Conservation (phyloP, 2,888 invertebrate genomes). For the Crocallis elinguaria region DNA sequence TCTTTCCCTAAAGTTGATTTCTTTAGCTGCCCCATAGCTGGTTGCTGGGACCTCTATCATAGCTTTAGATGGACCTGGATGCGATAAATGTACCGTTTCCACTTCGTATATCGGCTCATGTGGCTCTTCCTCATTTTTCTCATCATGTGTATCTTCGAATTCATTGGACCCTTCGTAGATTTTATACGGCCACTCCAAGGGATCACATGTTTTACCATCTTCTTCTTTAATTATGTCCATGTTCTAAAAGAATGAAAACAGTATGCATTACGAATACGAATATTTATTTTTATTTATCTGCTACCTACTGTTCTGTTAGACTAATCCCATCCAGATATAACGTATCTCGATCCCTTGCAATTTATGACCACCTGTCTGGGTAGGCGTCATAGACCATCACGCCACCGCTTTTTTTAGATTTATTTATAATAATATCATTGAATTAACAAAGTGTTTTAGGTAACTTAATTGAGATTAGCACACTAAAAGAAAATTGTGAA, state of each 20-base stretch:
- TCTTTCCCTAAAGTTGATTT: neutral
- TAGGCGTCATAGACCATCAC: too few relatives aligned
- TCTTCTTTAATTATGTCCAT: neutral
- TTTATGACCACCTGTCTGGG: too few relatives aligned
- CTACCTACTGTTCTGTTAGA: too few relatives aligned
- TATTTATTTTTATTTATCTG: neutral
- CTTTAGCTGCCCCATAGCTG: neutral
- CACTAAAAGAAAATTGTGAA: too few relatives aligned
- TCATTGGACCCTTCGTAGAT: neutral
- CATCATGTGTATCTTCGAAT: neutral
- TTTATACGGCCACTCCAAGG: neutral
- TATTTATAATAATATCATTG: too few relatives aligned
- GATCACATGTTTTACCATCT: slow-evolving; percentile 1
- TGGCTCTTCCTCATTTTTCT: neutral
- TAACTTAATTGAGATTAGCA: too few relatives aligned
- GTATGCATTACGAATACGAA: neutral
- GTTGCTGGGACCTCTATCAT: neutral
- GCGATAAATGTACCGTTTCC: neutral
- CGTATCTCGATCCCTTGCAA: too few relatives aligned
- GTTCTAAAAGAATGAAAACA: slow-evolving; percentile 11
- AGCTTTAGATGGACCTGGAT: neutral
- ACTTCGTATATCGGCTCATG: neutral
- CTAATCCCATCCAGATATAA: too few relatives aligned
- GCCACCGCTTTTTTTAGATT: too few relatives aligned
- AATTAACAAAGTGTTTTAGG: too few relatives aligned